Conservation (phyloP, 2,113 vertebrate genomes). For the Equus przewalskii region DNA sequence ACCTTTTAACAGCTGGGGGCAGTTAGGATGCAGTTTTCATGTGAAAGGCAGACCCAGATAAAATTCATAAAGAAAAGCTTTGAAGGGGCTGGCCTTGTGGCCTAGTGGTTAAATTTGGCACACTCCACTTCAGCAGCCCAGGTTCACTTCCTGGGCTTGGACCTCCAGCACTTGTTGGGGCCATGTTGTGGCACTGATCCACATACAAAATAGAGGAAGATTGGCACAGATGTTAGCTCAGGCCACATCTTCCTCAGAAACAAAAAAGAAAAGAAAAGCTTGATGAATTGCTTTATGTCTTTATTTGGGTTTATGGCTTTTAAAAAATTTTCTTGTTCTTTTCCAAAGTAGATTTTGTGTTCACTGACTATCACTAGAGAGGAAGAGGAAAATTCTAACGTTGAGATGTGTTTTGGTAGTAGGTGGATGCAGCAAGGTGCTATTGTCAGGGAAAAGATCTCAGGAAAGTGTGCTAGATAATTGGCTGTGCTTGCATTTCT, state of each 20-base stretch:
- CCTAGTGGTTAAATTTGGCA: too few relatives aligned
- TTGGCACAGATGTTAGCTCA: too few relatives aligned
- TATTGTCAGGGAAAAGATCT: background rate
- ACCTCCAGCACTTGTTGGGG: too few relatives aligned
- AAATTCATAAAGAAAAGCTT: background rate
- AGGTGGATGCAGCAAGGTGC: background rate
- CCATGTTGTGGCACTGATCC: too few relatives aligned
- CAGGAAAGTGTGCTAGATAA: background rate
- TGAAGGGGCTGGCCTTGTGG: too few relatives aligned
- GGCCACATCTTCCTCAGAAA: too few relatives aligned
- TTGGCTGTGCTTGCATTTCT: background rate
- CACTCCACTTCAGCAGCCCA: too few relatives aligned
- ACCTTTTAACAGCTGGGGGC: background rate
- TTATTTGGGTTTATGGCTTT: background rate
- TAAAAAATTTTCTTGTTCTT: background rate
- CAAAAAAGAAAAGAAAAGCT: background rate
- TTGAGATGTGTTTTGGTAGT: background rate
- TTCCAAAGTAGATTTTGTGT: background rate
- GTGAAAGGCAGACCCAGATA: background rate
- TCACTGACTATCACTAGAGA: background rate
- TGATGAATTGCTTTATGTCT: background rate
- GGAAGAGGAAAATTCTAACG: background rate
- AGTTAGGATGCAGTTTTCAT: background rate
- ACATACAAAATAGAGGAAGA: too few relatives aligned
- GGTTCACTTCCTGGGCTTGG: too few relatives aligned